Base-by-base conservation (phyloP, 1,140 invertebrate genomes). In the Trypoxylus dichotomus region DNA sequence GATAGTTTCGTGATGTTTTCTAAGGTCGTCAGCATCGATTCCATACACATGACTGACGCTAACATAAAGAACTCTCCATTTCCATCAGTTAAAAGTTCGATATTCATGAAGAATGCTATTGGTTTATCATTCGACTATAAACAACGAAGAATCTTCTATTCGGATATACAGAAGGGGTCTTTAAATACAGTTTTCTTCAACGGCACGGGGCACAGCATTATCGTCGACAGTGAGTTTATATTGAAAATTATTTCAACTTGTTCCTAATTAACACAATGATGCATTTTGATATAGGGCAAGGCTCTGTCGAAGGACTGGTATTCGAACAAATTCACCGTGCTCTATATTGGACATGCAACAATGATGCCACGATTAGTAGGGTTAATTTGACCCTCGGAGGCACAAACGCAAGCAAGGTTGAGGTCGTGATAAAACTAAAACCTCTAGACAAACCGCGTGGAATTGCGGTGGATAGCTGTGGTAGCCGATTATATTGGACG, bases 341-440 rank as follows among this genome's bases (percentile, higher is more conserved):
- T 68, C 86, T 97, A 0, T 97, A 95, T 85, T 97, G 94, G 94
- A 97, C 96, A 2, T 95, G 94, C 81, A 94, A 93, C 83, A 93
- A 91, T 82, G 91, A 94, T 84, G 92, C 93, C 0, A 91, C 93
- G 3, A 93, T 96, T 32, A 92, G 90, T 76, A 88, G 90, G 79
- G 86, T 93, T 32, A 89, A 89, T 82, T 82, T 91, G 76, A 87
- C 82, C 10, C 79, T 85, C 47, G 76, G 83, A 15, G 81, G 80
- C n/a, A 84, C 81, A n/a, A 84, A 85, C 76, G 73, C 82, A 7
- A 85, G 87, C 3, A 82, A 85, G 80, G 88, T 92, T 8, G 87
- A 91, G 81, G 90, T 89, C 63, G 89, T 97, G 27, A 85, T 97
- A 3, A 90, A 90, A 79, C 86, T 97, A 60, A 85, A 88, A 10